phyloP scores from a whole-genome alignment of 2,113 vertebrate species.

The Rostratula benghalensis region DNA sequence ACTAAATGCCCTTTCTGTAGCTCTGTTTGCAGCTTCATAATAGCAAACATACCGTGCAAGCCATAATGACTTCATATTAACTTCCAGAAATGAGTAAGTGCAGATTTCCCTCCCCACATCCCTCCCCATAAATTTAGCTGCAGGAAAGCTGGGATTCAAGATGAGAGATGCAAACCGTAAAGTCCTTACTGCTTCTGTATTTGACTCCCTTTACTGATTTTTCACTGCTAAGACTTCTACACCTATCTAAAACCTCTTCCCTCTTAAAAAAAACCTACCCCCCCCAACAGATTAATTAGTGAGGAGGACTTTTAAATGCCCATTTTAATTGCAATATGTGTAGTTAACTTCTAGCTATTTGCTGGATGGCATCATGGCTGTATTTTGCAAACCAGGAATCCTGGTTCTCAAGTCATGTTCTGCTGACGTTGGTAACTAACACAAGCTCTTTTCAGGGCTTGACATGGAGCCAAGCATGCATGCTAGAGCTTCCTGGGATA shows the following conservation, averaged over 20 bases:
- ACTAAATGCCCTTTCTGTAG: conserved; percentile 29
- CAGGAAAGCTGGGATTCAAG: not conserved
- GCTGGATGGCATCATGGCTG: not conserved
- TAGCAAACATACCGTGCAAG: conserved; percentile 6
- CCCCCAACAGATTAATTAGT: not conserved
- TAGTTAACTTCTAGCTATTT: not conserved
- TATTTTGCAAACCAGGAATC: not conserved
- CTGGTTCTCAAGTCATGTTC: not conserved
- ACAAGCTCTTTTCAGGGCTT: not conserved
- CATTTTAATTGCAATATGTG: not conserved
- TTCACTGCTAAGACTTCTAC: not conserved
- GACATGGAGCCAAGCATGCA: not conserved
- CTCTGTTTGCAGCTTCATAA: conserved; percentile 26
- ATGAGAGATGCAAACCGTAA: not conserved
- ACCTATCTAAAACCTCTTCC: not conserved
- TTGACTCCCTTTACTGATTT: not conserved
- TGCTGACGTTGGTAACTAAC: not conserved
- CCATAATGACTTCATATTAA: conserved; percentile 3
- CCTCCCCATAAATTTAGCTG: not conserved
- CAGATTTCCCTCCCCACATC: not conserved
- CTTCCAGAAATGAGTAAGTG: conserved; percentile 31
- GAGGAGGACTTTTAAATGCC: not conserved
- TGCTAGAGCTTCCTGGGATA: not conserved
- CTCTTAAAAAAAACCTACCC: not conserved
- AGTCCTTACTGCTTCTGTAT: not conserved